Conservation (phyloP, 2,797 vertebrate genomes). For the Sebastolobus alascanus region DNA sequence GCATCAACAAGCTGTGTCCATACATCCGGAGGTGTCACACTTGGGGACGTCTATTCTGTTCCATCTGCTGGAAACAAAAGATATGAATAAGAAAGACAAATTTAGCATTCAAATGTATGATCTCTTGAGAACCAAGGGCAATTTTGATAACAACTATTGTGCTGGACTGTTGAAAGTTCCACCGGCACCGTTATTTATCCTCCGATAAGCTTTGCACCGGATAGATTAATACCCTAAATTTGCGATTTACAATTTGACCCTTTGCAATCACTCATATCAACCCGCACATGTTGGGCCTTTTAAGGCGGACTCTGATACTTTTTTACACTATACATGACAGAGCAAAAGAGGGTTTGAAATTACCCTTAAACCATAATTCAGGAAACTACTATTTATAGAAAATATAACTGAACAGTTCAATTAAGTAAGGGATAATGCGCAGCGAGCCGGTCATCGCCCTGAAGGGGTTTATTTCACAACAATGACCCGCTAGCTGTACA, state of each 20-base stretch:
- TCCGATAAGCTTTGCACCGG: not conserved
- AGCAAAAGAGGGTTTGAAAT: not conserved
- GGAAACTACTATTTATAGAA: not conserved
- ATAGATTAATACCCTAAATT: not conserved
- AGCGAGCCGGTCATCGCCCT: too few relatives aligned
- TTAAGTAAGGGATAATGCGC: not conserved
- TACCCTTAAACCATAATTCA: not conserved
- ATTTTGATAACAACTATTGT: constrained; percentile 9
- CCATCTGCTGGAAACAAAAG: constrained; percentile 38
- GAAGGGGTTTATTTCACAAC: too few relatives aligned
- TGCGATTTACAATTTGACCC: not conserved
- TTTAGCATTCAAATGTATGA: constrained; percentile 32
- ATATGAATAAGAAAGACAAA: constrained; percentile 23
- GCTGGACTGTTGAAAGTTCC: not conserved
- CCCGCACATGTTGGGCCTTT: not conserved
- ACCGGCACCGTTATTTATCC: constrained; percentile 9
- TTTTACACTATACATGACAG: not conserved
- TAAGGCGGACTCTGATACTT: not conserved
- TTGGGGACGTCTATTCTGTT: constrained; percentile 15
- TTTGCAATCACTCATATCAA: not conserved
- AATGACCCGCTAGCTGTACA: too few relatives aligned
- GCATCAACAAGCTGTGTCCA: constrained; percentile 33
- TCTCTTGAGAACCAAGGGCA: constrained; percentile 18
- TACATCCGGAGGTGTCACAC: constrained; percentile 36
- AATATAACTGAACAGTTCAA: not conserved